A percentile compares a stretch with the other conserved stretches of the same genome.
These are phyloP conservation scores for Acronicta aceris DNA, from an alignment of 2,888 invertebrate genomes.

Conservation along the genomic window DNA sequence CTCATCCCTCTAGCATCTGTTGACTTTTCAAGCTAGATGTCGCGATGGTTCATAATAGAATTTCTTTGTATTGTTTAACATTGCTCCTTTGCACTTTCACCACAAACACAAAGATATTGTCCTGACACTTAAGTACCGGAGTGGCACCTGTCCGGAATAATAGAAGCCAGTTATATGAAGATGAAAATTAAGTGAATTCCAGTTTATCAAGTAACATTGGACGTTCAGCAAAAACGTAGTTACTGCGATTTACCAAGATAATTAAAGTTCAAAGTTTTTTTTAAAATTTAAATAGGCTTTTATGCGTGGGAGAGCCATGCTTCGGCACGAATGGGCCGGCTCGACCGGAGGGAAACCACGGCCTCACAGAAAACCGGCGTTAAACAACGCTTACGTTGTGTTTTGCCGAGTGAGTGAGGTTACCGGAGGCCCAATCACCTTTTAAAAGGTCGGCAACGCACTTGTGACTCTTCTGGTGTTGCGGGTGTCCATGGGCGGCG, in stretches of 20 bases:
- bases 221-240: neutral
- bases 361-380: too few species aligned
- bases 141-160: slow-evolving; percentile 43
- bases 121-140: slow-evolving; percentile 23
- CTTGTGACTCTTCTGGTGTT: too few species aligned
- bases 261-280: neutral
- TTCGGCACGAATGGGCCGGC: too few species aligned
- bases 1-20: neutral
- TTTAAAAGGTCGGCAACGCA: too few species aligned
- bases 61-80: neutral
- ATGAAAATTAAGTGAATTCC: slow-evolving; percentile 25
- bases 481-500: too few species aligned
- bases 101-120: slow-evolving; percentile 30
- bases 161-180: slow-evolving; percentile 30
- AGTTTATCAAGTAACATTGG: slow-evolving; percentile 31
- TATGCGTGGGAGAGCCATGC: too few species aligned
- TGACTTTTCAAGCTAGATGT: neutral
- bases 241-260: neutral
- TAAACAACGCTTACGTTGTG: too few species aligned
- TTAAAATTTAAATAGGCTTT: too few species aligned
- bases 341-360: too few species aligned
- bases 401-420: too few species aligned
- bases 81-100: slow-evolving; percentile 18
- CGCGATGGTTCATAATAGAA: neutral
- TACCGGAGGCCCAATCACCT: too few species aligned